Conservation (phyloP, 2,113 vertebrate genomes). For the Tympanuchus pallidicinctus region DNA sequence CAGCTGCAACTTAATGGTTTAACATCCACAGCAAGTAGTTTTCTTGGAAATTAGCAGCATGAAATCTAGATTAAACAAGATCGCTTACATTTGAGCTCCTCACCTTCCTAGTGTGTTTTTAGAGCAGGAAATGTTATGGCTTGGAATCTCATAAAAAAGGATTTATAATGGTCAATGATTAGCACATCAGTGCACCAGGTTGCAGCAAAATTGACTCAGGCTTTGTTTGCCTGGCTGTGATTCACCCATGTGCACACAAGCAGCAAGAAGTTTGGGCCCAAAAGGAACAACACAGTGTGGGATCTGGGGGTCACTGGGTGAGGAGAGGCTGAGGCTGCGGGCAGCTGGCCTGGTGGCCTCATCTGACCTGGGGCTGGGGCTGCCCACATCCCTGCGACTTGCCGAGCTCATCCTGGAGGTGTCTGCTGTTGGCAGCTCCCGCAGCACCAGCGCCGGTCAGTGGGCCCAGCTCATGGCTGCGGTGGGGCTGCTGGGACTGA, state of each 20-base stretch:
- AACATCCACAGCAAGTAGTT: neutral
- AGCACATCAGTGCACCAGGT: conserved; percentile 13
- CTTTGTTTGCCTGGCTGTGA: neutral
- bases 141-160: neutral
- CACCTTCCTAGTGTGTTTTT: conserved; percentile 2
- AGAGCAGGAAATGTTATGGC: neutral
- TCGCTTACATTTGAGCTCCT: neutral
- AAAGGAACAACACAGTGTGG: neutral
- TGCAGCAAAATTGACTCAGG: conserved; percentile 23
- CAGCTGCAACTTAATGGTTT: neutral
- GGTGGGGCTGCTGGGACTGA: neutral
- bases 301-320: neutral
- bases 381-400: neutral
- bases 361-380: too few relatives aligned
- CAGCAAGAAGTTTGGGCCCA: neutral
- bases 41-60: neutral
- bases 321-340: too few relatives aligned
- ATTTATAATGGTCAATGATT: conserved; percentile 33
- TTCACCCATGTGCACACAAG: accelerated
- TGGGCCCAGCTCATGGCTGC: too few relatives aligned
- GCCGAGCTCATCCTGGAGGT: neutral
- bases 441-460: too few relatives aligned
- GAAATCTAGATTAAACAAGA: conserved; percentile 3
- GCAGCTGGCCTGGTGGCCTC: too few relatives aligned
- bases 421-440: neutral